phyloP scores from a whole-genome alignment of 2,797 vertebrate genomes.

The Hephaestus fuliginosus region DNA sequence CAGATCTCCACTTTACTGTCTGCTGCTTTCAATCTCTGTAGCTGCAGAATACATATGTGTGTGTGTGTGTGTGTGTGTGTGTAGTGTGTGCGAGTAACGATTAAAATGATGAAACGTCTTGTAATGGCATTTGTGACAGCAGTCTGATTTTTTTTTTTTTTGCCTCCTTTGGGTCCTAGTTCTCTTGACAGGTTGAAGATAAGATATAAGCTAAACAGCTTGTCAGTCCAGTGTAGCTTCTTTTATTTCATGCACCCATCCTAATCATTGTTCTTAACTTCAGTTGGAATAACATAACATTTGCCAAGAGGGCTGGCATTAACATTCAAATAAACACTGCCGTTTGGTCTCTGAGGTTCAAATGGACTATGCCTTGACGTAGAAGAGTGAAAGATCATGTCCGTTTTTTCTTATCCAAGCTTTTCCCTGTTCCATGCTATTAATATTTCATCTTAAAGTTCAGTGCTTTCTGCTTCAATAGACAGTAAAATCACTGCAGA shows the following conservation, averaged over 20 bases:
- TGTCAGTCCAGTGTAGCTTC: conserved; percentile 26
- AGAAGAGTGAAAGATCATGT: conserved; percentile 79
- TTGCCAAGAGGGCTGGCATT: conserved; percentile 46
- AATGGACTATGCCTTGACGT: conserved; percentile 65
- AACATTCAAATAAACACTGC: conserved; percentile 52
- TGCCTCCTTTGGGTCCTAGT: conserved; percentile 46
- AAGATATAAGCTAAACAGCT: conserved; percentile 51
- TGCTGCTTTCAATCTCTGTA: conserved; percentile 39
- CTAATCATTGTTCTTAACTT: conserved; percentile 53
- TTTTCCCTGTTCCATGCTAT: conserved; percentile 78
- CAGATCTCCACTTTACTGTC: conserved; percentile 41
- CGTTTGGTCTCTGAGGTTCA: conserved; percentile 49
- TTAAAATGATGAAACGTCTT: conserved; percentile 77
- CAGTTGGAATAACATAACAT: conserved; percentile 34
- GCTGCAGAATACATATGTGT: conserved; percentile 6
- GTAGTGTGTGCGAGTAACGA: conserved; percentile 43
- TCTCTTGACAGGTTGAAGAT: conserved; percentile 49
- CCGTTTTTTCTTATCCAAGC: conserved; percentile 72
- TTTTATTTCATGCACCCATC: conserved; percentile 30
- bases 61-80: conserved; percentile 3
- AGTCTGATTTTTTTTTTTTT: conserved; percentile 41
- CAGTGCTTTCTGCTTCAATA: conserved; percentile 83
- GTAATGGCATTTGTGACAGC: conserved; percentile 69
- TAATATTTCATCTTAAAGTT: conserved; percentile 86
- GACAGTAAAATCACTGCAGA: conserved; percentile 83